A percentile compares a stretch with the other conserved stretches of the same genome.
Conservation (phyloP, 2,888 invertebrate genomes). For the Acanthosepion lycidas region DNA sequence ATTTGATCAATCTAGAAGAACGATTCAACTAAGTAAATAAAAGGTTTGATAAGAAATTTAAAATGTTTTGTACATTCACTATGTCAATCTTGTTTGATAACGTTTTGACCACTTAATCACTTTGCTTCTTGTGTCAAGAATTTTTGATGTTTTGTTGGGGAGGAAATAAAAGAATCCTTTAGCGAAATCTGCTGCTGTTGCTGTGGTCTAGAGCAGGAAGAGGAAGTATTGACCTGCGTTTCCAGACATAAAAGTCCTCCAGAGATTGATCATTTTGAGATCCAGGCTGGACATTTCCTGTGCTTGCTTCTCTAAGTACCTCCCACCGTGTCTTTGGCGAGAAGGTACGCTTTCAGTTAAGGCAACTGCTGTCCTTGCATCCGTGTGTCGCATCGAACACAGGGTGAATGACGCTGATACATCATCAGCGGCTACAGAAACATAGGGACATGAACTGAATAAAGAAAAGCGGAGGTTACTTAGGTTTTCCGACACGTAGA, state of each 20-base stretch:
- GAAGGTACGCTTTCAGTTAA: constrained; percentile 33
- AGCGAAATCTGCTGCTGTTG: background rate
- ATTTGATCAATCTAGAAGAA: background rate
- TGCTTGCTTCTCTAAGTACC: background rate
- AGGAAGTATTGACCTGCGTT: background rate
- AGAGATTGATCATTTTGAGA: background rate
- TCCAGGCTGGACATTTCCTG: background rate
- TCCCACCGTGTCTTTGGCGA: background rate
- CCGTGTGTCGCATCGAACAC: background rate
- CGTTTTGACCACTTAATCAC: background rate
- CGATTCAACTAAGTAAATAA: background rate
- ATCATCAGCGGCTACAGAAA: background rate
- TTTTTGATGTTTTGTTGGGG: background rate
- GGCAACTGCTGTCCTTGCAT: background rate
- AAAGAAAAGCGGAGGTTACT: background rate
- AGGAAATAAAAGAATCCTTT: background rate
- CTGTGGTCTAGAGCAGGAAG: background rate
- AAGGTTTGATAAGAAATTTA: background rate
- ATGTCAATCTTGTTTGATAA: background rate
- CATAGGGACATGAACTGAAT: background rate
- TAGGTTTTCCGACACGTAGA: background rate
- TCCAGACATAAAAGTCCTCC: constrained; percentile 11
- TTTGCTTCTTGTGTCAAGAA: background rate
- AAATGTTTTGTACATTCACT: background rate
- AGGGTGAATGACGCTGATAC: background rate